These are phyloP conservation scores for western clawed frog (Xenopus tropicalis) DNA, from an alignment of 2,113 vertebrate genomes.

Conservation along the genomic window UCB_Xtro_10.0 CM004447.2:113483001-113483500, in stretches of 20 bases:
- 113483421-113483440: too few relatives aligned
- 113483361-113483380: too few relatives aligned
- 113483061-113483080: conserved; percentile 61
- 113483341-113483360: too few relatives aligned
- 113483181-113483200: conserved; percentile 36
- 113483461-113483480: too few relatives aligned
- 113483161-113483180: conserved; percentile 22
- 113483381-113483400: too few relatives aligned
- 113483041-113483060: conserved; percentile 62
- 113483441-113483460: too few relatives aligned
- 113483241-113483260: conserved; percentile 32
- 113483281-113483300: too few relatives aligned
- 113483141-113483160: conserved; percentile 34
- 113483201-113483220: conserved; percentile 20
- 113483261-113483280: not conserved
- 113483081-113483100: conserved; percentile 52
- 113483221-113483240: conserved; percentile 32
- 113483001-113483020: conserved; percentile 54
- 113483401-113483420: too few relatives aligned
- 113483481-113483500: too few relatives aligned
- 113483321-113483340: too few relatives aligned
- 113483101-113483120: conserved; percentile 48
- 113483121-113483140: conserved; percentile 39
- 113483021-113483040: conserved; percentile 56
- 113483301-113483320: too few relatives aligned